Conservation (phyloP, 2,113 vertebrate genomes). For the Amazona guildingii region DNA sequence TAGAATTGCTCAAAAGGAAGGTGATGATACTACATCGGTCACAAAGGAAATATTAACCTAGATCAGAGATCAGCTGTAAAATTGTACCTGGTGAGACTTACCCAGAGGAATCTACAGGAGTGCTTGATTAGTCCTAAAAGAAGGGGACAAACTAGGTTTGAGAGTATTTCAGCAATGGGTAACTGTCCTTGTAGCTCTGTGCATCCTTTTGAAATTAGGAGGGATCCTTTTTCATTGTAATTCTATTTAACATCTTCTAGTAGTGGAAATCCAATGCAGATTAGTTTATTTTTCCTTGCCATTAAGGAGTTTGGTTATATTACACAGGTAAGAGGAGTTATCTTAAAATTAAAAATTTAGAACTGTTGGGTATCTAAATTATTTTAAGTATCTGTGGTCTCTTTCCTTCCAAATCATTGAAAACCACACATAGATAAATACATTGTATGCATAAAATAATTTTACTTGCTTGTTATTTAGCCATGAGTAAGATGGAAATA, state of each 20-base stretch:
- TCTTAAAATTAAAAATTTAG: neutral
- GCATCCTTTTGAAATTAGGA: neutral
- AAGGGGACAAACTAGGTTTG: accelerated
- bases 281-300: neutral
- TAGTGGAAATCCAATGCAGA: neutral
- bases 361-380: neutral
- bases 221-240: no score
- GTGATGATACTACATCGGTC: neutral
- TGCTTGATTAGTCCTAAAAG: neutral
- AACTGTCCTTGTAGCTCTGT: neutral
- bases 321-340: neutral
- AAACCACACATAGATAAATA: neutral
- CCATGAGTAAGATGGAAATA: neutral
- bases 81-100: neutral
- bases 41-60: neutral
- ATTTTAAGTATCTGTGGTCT: neutral
- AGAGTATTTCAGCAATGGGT: accelerated
- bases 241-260: neutral
- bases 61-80: neutral
- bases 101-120: neutral
- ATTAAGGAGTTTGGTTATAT: neutral
- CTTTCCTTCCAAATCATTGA: neutral
- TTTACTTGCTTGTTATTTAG: neutral
- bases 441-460: neutral
- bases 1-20: neutral